These are phyloP conservation scores for Hoplostethus atlanticus DNA, from an alignment of 2,797 vertebrate species.

Conservation along the genomic window DNA sequence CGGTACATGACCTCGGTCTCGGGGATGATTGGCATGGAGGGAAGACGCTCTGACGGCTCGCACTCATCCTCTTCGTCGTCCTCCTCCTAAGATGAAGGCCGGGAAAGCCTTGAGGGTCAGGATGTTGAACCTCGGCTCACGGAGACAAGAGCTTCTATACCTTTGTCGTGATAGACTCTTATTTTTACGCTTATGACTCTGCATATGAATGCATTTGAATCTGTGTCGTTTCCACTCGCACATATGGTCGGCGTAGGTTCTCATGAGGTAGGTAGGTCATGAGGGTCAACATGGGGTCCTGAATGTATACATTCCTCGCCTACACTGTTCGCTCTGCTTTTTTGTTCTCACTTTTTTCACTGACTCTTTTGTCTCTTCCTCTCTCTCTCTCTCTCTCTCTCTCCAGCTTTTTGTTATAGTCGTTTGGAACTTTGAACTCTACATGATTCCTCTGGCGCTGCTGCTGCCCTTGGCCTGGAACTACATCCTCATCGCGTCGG, in stretches of 20 bases:
- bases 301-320: slow-evolving; percentile 33
- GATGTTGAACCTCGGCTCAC: slow-evolving; percentile 49
- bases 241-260: slow-evolving; percentile 56
- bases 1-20: slow-evolving; percentile 69
- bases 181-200: slow-evolving; percentile 65
- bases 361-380: slow-evolving; percentile 14
- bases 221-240: slow-evolving; percentile 29
- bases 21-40: slow-evolving; percentile 78
- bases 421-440: slow-evolving; percentile 99
- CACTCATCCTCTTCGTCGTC: slow-evolving; percentile 55
- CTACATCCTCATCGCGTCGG: slow-evolving; percentile 93
- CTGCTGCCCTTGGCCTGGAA: slow-evolving; percentile 94
- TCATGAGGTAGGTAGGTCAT: slow-evolving; percentile 38
- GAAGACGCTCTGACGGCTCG: slow-evolving; percentile 69
- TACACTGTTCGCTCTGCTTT: slow-evolving; percentile 21
- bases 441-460: slow-evolving; percentile 95
- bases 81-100: slow-evolving; percentile 54
- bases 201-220: slow-evolving; percentile 57
- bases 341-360: slow-evolving; percentile 49
- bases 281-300: slow-evolving; percentile 35
- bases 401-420: slow-evolving; percentile 93
- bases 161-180: slow-evolving; percentile 58
- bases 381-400: slow-evolving; percentile 49
- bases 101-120: slow-evolving; percentile 65
- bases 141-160: slow-evolving; percentile 34